Evolutionary conservation across 2,888 invertebrate species (phyloP).

Genomic region (Mermis nigrescens): DNA sequence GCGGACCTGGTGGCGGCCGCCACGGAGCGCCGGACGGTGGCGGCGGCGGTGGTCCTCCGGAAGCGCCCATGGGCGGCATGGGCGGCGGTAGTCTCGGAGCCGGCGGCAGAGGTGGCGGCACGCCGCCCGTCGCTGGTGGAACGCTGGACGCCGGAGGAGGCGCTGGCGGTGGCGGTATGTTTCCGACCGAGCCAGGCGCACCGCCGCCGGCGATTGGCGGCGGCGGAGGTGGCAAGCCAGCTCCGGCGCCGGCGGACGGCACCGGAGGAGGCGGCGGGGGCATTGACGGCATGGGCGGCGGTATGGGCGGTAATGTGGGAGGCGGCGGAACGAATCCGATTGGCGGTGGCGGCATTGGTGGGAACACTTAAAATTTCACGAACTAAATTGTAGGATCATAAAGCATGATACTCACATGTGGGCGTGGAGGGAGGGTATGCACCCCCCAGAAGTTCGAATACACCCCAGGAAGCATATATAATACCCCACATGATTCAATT

Average conservation of each 20-base stretch:
- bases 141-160: conserved; percentile 8
- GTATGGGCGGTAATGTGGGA: background rate
- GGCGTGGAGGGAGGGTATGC: too few relatives aligned
- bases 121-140: conserved; percentile 10
- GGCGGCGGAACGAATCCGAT: conserved; percentile 14
- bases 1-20: conserved; percentile 15
- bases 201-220: conserved; percentile 1
- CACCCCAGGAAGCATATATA: too few relatives aligned
- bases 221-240: conserved; percentile 10
- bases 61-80: conserved; percentile 11
- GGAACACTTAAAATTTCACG: conserved; percentile 3
- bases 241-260: background rate
- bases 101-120: conserved; percentile 10
- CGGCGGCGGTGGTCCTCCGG: conserved; percentile 11
- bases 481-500: too few relatives aligned
- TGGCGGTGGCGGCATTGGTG: conserved; percentile 19
- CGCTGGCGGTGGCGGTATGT: conserved; percentile 5
- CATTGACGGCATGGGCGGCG: conserved; percentile 12
- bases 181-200: background rate
- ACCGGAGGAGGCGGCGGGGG: conserved; percentile 9
- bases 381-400: background rate
- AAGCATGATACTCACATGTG: background rate
- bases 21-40: conserved; percentile 10
- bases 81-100: conserved; percentile 15
- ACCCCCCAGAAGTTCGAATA: too few relatives aligned